A percentile compares a stretch with the other conserved stretches of the same genome.
These are phyloP conservation scores for Caenorhabditis virilis DNA, from an alignment of 2,888 invertebrate genomes.

Conservation along the genomic window DNA sequence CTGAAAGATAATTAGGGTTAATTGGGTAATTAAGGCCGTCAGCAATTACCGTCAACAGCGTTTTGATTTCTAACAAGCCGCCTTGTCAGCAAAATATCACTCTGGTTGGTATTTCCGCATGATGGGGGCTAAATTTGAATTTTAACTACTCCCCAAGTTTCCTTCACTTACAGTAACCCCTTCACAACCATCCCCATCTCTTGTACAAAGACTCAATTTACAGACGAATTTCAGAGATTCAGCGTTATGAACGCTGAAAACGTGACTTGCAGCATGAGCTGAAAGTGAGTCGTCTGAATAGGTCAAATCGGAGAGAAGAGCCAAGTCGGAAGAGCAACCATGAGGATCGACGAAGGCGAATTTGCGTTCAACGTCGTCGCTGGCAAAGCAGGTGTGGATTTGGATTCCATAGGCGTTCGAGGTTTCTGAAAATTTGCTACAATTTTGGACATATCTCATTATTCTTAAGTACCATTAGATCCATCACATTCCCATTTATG, in stretches of 20 bases:
- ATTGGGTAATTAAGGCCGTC: too few species aligned
- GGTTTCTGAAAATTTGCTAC: constrained; percentile 50
- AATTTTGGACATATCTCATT: not conserved
- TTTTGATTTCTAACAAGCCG: constrained; percentile 22
- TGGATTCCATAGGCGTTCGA: constrained; percentile 60
- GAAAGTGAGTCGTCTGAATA: constrained; percentile 60
- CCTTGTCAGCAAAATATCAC: constrained; percentile 38
- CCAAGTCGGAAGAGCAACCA: constrained; percentile 59
- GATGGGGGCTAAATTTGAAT: constrained; percentile 40
- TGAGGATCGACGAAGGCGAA: constrained; percentile 53
- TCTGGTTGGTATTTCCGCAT: constrained; percentile 38
- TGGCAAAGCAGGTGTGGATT: constrained; percentile 62
- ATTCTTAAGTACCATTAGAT: constrained; percentile 41
- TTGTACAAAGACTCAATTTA: constrained; percentile 55
- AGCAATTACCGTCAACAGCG: constrained; percentile 15
- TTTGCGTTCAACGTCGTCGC: constrained; percentile 51
- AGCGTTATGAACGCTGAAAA: constrained; percentile 57
- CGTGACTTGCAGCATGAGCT: constrained; percentile 57
- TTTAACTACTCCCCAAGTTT: not conserved
- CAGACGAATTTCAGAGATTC: constrained; percentile 53
- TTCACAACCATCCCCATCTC: constrained; percentile 65
- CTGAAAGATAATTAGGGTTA: too few species aligned
- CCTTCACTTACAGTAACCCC: constrained; percentile 59
- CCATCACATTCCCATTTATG: constrained; percentile 67
- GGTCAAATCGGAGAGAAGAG: constrained; percentile 54